phyloP scores from a whole-genome alignment of 2,888 invertebrate species.

The Bembecia ichneumoniformis region DNA sequence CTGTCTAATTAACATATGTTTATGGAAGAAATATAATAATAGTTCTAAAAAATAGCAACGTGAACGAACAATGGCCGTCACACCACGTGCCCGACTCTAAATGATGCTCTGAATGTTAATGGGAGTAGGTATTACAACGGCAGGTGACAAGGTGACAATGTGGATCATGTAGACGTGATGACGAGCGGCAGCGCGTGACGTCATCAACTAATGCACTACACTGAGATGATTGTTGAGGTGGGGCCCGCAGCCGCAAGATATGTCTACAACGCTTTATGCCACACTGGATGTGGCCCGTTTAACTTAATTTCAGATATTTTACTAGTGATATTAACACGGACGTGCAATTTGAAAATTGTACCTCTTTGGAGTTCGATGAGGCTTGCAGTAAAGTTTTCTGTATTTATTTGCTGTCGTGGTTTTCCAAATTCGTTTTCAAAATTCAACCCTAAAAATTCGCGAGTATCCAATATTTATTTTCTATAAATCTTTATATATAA shows the following conservation, averaged over 20 bases:
- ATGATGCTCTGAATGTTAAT: constrained; percentile 50
- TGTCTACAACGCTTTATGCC: constrained; percentile 3
- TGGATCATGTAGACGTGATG: constrained; percentile 15
- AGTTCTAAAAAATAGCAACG: background rate
- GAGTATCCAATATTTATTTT: too few relatives aligned
- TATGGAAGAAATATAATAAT: background rate
- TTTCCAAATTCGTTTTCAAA: too few relatives aligned
- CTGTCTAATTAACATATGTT: too few relatives aligned
- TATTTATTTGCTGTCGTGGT: too few relatives aligned
- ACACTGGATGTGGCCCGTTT: constrained; percentile 21
- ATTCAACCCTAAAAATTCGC: too few relatives aligned
- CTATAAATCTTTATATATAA: too few relatives aligned
- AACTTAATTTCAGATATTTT: background rate
- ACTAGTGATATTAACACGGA: too few relatives aligned
- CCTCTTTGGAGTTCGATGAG: too few relatives aligned
- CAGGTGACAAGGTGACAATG: constrained; percentile 18
- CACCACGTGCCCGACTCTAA: constrained; percentile 30
- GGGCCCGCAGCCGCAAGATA: constrained; percentile 16
- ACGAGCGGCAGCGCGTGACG: constrained; percentile 45
- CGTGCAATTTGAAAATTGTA: too few relatives aligned
- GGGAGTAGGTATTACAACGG: constrained; percentile 31
- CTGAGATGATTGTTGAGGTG: constrained; percentile 34
- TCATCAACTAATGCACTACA: constrained; percentile 64
- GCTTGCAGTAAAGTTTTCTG: too few relatives aligned
- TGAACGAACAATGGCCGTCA: background rate